Evolutionary conservation across 2,797 vertebrate species (phyloP), one percentile per base, ranked within the genome.

Genomic region (Heteromormyrus szaboi): DNA sequence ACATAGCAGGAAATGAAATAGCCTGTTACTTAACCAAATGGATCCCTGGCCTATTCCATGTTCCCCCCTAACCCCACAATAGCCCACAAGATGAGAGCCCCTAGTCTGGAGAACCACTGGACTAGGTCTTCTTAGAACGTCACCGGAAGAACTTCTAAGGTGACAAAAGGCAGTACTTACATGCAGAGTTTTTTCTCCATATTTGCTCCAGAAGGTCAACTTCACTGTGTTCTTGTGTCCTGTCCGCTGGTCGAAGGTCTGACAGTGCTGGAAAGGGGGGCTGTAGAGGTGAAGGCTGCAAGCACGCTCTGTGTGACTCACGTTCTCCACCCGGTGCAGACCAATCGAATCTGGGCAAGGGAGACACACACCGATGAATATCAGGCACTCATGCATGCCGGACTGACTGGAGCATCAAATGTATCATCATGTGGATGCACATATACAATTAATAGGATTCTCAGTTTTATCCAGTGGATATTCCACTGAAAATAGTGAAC

Each of bases 181-280:
- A 72, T 95, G 94, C 88, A 95, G 94, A 90, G 96, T 97, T 93
- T 94, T 97, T 92, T 97, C 94, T 90, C 99, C 98, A 87, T 94
- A 96, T 94, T 97, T 97, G 95, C 98, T 99, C 94, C 97, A 97
- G 95, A 99, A 99, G 12, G 97, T 99, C 98, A 99, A 97, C 72
- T 95, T 96, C 92, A 98, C 98, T 22, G 92, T 95, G 93, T 97
- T 97, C 93, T 92, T 98, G 94, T 99, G 98, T 7, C 99, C 98
- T 0, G 98, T 99, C 91, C 98, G 95, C 96, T 99, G 97, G 94
- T 99, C 99, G 91, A 99, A 99, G 81, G 97, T 97, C 90, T 97
- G 96, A 91, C 99, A 99, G 0, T 90, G 88, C 90, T 98, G 90
- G 83, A 99, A 99, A 2, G 98, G 97, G 0, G 98, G 99, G 25